phyloP scores from a whole-genome alignment of 2,797 vertebrate species.

The Sebastes kiyomatsui region DNA sequence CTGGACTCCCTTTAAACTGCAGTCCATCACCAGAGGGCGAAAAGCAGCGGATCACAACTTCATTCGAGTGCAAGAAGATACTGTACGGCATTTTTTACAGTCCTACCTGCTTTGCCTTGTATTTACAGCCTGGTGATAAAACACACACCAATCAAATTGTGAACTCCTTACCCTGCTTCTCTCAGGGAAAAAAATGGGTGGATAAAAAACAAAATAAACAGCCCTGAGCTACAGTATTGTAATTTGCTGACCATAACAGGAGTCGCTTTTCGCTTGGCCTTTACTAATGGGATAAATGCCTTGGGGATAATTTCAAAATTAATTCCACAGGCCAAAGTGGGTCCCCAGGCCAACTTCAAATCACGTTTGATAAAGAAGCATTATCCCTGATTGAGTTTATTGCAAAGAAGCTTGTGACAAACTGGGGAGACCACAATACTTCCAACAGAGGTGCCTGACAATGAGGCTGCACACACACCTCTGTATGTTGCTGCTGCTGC shows the following conservation, averaged over 20 bases:
- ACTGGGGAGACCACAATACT: slow-evolving; percentile 27
- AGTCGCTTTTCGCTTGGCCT: slow-evolving; percentile 51
- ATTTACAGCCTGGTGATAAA: neutral
- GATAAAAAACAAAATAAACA: neutral
- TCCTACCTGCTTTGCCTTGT: neutral
- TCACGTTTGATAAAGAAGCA: slow-evolving; percentile 60
- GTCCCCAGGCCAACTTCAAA: slow-evolving; percentile 52
- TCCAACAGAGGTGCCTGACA: slow-evolving; percentile 22
- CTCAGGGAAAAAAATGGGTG: neutral
- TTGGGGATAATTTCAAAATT: slow-evolving; percentile 67
- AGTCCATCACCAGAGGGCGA: slow-evolving; percentile 15
- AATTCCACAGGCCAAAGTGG: slow-evolving; percentile 65
- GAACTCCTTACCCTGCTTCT: neutral
- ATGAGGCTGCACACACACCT: slow-evolving; percentile 2
- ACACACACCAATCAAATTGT: slow-evolving; percentile 4
- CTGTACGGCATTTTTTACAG: neutral
- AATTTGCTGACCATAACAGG: slow-evolving; percentile 62
- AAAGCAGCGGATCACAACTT: slow-evolving; percentile 15
- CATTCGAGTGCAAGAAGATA: slow-evolving; percentile 10
- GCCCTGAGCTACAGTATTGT: slow-evolving; percentile 48
- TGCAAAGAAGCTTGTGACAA: slow-evolving; percentile 56
- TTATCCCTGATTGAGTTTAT: slow-evolving; percentile 69
- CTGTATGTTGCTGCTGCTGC: slow-evolving; percentile 1
- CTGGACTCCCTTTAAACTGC: slow-evolving; percentile 25
- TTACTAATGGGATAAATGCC: slow-evolving; percentile 74